Evolutionary conservation across 2,888 invertebrate species (phyloP), one percentile per base, ranked within the genome.

Genomic region (Exocentrus adspersus): DNA sequence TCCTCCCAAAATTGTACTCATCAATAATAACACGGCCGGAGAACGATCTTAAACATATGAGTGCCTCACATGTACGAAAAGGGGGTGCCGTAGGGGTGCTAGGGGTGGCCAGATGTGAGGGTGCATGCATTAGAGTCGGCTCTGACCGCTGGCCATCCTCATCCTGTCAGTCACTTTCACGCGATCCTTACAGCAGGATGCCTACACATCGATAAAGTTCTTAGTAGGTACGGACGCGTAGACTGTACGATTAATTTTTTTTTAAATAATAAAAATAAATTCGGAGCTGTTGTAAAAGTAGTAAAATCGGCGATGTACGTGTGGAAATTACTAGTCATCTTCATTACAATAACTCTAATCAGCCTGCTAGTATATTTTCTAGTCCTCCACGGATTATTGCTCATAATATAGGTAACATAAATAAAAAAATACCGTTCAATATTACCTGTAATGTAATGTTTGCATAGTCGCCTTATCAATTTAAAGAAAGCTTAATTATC

Each of bases 101-200:
- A 54, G 37, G 37, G 37, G 37, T 37, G 37, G 37, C 61, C 60
- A 66, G 69, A 72, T 71, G 73, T 77, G 76, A 79, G 81, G 81
- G 82, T 82, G 82, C 79, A 82, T 81, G 80, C 77, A 81, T 82
- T 80, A 81, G 73, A 76, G 76, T 77, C 79, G 79, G 74, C 73
- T 74, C 76, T 80, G 80, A 79, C 80, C 82, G 79, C 75, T 78
- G 80, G 78, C 75, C 79, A 79, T 71, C 72, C 77, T 75, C 79
- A 79, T 71, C 72, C 77, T 75, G 76, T 78, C 79, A 79, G 78
- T 79, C 72, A 68, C 62, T 48, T 64, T 62, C 64, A 52, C 54
- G 69, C 67, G 54, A 60, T 68, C 63, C 61, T 53, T 19, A 54
- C 51, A 65, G 56, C 48, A 58, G 56, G 42, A 45, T 48, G 62